A percentile compares a stretch with the other conserved stretches of the same genome.
These are phyloP conservation scores for Pseudomyrmex cubaensis DNA, from an alignment of 1,140 invertebrate species.

Conservation along the genomic window DNA sequence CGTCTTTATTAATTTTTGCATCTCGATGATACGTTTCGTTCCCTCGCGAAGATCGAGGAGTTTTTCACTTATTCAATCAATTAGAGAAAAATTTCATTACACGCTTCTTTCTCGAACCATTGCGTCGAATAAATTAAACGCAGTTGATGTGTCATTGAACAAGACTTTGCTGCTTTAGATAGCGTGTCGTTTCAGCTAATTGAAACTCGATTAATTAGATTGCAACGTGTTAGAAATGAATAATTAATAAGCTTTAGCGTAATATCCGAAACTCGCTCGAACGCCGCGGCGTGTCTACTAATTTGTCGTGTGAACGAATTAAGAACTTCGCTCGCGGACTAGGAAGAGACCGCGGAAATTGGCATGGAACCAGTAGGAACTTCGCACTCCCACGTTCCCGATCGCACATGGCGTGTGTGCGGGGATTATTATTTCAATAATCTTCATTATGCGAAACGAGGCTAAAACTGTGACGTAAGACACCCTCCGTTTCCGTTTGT, in stretches of 20 bases:
- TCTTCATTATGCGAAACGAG: conserved; percentile 56
- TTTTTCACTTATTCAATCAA: background rate
- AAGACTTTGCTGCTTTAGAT: background rate
- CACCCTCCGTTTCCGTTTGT: conserved; percentile 6
- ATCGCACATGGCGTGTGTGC: conserved; percentile 51
- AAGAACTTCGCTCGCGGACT: conserved; percentile 62
- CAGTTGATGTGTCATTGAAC: background rate
- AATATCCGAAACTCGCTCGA: background rate
- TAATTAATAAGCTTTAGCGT: conserved; percentile 3
- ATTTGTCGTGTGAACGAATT: conserved; percentile 73
- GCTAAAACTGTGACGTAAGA: conserved; percentile 25
- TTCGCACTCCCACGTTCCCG: conserved; percentile 72
- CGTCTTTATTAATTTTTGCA: conserved; percentile 65
- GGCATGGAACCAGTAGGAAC: conserved; percentile 68
- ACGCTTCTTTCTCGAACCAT: background rate
- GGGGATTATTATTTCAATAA: conserved; percentile 67
- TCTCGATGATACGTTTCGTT: background rate
- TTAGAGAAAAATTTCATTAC: background rate
- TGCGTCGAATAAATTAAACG: background rate
- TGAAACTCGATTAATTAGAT: background rate
- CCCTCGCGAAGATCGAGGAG: background rate
- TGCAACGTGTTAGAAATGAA: conserved; percentile 10
- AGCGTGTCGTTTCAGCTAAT: too few species aligned
- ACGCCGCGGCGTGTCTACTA: conserved; percentile 18
- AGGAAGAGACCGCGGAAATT: conserved; percentile 73